Base-by-base conservation (phyloP, 2,888 invertebrate genomes). In the Epirrhoe tristata region DNA sequence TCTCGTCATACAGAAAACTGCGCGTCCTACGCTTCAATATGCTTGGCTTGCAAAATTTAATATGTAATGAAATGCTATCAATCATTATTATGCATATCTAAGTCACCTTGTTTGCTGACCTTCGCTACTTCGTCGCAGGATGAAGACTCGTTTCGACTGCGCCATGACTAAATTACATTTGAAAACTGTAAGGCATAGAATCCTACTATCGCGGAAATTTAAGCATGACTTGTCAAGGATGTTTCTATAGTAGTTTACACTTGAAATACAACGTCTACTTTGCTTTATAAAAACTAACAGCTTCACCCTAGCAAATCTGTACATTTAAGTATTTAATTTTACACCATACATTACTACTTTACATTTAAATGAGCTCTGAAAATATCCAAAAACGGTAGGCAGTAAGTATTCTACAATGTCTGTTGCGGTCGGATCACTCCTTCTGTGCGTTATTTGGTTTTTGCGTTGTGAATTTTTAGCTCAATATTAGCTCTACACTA, bases 401-500 rank as follows among this genome's bases (percentile, higher is more conserved):
- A n/a, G n/a, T n/a, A n/a, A n/a, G 24, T 24, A 24, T 24, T 24
- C 24, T 24, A 24, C 24, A 24, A 24, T 24, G 24, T 24, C 24
- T 24, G 24, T 34, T 34, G 6, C 34, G 7, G 34, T 34, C 39
- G 5, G 39, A 43, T 12, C 39, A 51, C 16, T 59, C 39, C 50
- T 55, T 61, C 54, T 62, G 36, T 36, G 55, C 10, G 36, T 55
- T 31, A n/a, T 34, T 36, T 1, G 10, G 7, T 12, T 12, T 1
- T 24, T 6, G 14, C 43, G 32, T 24, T 58, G 55, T 34, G 60
- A 59, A 58, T 71, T 68, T 69, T 78, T 72, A 70, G 70, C 67
- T 71, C 65, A 71, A 72, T 75, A 77, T 83, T 80, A 82, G 77
- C 78, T 76, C 69, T 59, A 59, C 50, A 66, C 66, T 81, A 81